Evolutionary conservation across 2,113 vertebrate genomes (phyloP).

Genomic region (Atherinomorus stipes): DNA sequence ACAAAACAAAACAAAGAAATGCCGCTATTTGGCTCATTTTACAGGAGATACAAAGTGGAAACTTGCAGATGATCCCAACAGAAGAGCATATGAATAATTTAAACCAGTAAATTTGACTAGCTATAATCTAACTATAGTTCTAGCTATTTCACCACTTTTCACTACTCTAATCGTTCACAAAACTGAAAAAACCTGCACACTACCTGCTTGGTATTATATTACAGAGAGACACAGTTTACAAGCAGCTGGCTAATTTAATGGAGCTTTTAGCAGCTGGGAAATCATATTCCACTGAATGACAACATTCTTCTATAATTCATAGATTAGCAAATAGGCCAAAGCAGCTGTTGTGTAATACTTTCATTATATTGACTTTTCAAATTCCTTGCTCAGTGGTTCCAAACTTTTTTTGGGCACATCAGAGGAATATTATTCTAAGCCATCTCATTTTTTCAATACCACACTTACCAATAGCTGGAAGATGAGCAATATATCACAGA

Average conservation of each 20-base stretch:
- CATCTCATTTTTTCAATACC: background rate
- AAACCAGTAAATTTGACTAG: background rate
- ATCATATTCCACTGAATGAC: background rate
- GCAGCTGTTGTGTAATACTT: background rate
- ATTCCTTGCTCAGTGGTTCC: background rate
- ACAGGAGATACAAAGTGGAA: background rate
- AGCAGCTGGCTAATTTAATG: background rate
- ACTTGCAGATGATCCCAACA: background rate
- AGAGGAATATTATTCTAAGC: background rate
- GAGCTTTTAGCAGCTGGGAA: background rate
- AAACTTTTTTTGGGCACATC: background rate
- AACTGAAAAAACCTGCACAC: background rate
- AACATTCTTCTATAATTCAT: background rate
- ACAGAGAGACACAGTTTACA: background rate
- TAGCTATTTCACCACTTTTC: background rate
- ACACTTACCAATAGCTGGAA: background rate
- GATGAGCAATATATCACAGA: background rate
- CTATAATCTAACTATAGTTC: background rate
- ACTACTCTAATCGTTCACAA: background rate
- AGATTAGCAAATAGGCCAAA: background rate
- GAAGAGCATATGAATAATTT: background rate
- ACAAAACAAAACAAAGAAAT: no score
- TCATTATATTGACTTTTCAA: background rate
- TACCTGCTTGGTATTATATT: constrained; percentile 2
- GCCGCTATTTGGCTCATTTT: background rate